Evolutionary conservation across 2,888 invertebrate genomes (phyloP).

Genomic region (Mythimna vitellina): DNA sequence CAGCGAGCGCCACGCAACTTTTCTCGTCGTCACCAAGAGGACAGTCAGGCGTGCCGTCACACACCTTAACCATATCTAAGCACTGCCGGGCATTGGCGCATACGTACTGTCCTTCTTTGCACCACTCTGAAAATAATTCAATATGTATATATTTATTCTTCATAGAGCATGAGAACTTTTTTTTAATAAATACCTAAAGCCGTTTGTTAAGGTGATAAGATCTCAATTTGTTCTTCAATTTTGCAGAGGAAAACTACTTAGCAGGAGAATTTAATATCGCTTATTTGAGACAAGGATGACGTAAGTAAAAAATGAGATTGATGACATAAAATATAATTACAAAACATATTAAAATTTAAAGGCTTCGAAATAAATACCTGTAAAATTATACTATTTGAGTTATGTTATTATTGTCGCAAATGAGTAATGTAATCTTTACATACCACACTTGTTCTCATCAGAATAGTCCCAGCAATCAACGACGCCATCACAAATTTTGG

Average conservation of each 20-base stretch:
- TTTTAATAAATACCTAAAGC: too few species aligned
- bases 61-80: conserved; percentile 92
- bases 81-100: conserved; percentile 94
- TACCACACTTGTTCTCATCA: conserved; percentile 94
- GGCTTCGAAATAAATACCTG: too few species aligned
- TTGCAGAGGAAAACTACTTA: too few species aligned
- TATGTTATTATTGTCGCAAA: background rate
- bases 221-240: too few species aligned
- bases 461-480: conserved; percentile 95
- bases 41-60: conserved; percentile 93
- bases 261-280: too few species aligned
- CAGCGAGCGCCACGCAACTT: conserved; percentile 93
- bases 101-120: conserved; percentile 93
- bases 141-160: background rate
- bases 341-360: too few species aligned
- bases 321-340: too few species aligned
- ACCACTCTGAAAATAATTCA: conserved; percentile 92
- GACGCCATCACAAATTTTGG: conserved; percentile 95
- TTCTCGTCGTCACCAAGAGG: conserved; percentile 94
- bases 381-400: too few species aligned
- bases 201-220: too few species aligned
- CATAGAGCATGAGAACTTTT: background rate
- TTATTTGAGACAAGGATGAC: too few species aligned
- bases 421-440: background rate
- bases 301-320: too few species aligned